phyloP scores from a whole-genome alignment of 2,113 vertebrate species.

The Campylorhamphus procurvoides region DNA sequence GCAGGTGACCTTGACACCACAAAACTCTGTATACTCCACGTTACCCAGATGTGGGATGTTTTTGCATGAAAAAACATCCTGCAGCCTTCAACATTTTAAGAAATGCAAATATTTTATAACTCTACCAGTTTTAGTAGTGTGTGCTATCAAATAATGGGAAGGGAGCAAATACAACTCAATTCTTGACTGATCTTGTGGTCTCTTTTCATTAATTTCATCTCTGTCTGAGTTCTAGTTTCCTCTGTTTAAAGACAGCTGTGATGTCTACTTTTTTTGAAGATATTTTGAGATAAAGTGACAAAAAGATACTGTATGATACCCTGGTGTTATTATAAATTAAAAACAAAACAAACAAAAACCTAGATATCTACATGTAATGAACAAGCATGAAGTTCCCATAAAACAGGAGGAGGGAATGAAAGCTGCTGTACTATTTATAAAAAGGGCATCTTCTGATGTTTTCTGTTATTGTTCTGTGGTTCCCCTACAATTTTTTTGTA shows the following conservation, averaged over 20 bases:
- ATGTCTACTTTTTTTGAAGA: not conserved
- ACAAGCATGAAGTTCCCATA: not conserved
- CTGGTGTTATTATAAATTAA: not conserved
- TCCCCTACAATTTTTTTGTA: not conserved
- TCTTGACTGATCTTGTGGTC: not conserved
- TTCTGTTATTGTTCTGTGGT: not conserved
- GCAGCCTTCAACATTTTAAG: not conserved
- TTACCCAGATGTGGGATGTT: not conserved
- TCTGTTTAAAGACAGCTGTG: not conserved
- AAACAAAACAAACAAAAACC: not conserved
- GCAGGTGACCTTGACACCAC: not conserved
- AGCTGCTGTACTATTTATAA: not conserved
- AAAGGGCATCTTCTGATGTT: not conserved
- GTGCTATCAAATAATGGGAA: not conserved
- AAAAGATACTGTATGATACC: not conserved
- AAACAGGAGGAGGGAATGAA: not conserved
- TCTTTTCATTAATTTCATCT: not conserved
- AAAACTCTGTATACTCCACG: not conserved
- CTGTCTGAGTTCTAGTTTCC: not conserved
- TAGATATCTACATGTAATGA: not conserved
- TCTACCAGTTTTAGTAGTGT: not conserved
- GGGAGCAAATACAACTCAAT: not conserved
- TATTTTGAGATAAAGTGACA: not conserved
- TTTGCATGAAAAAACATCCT: not conserved
- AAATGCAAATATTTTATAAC: constrained; percentile 32